Base-by-base conservation (phyloP, 2,888 invertebrate genomes). In the Eristalinus aeneus region DNA sequence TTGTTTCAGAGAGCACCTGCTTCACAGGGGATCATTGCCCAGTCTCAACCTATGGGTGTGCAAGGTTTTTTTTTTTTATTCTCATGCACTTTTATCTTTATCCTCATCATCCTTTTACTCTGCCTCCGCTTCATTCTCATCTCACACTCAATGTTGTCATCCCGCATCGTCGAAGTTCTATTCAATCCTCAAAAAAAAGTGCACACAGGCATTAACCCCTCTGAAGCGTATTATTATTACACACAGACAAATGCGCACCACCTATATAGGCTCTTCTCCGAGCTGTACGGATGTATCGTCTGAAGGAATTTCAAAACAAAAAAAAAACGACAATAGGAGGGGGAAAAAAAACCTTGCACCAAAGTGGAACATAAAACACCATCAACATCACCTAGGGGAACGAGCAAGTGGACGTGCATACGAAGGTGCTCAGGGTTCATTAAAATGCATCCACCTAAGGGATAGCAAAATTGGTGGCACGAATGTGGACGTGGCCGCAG, bases 351-450 rank as follows among this genome's bases (percentile, higher is more conserved):
- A 77, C 56, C 82, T 74, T 74, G 86, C 86, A 82, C 82, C 82
- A 86, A 86, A 82, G 86, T 86, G 77, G 82, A 86, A 86, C 82
- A 82, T 86, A 86, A 86, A 86, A 86, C 86, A 86, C 77, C 86
- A 82, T 77, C 69, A 78, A 64, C 82, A 74, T 78, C 74, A 74
- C 82, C 82, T 82, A 73, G 76, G 82, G 77, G 73, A 77, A 82
- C 58, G 56, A 34, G 67, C 39, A 46, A 34, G 67, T 54, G 20
- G 61, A 74, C 39, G 27, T 79, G 61, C 54, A 60, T 53, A 72
- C 39, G 16, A 32, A 34, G 54, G 61, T 23, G 56, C 73, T 68
- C 63, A 81, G 74, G 82, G 86, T 82, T 86, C 86, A 86, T 86
- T 86, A 86, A 86, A 86, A 86, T 86, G 86, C 86, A 86, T 82